A percentile compares a stretch with the other conserved stretches of the same genome.
Evolutionary conservation across 2,797 vertebrate genomes (phyloP).

Genomic region (Coregonus ussuriensis): DNA sequence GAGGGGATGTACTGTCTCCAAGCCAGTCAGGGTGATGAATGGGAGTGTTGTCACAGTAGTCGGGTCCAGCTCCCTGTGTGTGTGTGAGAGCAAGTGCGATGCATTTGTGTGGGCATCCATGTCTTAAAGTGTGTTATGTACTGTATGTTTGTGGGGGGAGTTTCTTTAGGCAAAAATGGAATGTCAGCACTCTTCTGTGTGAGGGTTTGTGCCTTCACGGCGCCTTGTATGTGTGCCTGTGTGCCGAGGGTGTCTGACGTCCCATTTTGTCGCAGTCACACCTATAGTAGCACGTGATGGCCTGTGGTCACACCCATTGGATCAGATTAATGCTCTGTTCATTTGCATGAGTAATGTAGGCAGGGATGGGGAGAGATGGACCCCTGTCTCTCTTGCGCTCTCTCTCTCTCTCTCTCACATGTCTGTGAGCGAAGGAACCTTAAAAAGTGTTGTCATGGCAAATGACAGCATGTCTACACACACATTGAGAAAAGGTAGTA

Average conservation of each 20-base stretch:
- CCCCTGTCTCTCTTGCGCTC: neutral
- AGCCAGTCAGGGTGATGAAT: slow-evolving; percentile 70
- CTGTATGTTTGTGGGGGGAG: neutral
- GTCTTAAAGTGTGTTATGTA: neutral
- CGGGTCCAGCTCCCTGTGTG: slow-evolving; percentile 60
- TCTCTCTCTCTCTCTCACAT: too few species aligned
- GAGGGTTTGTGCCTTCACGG: neutral
- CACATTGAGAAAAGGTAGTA: too few species aligned
- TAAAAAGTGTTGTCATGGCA: too few species aligned
- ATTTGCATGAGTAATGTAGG: slow-evolving; percentile 42
- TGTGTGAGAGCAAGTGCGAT: slow-evolving; percentile 16
- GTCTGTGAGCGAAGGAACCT: too few species aligned
- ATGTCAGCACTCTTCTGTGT: neutral
- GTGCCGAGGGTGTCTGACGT: slow-evolving; percentile 25
- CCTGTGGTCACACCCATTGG: slow-evolving; percentile 16
- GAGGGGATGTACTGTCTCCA: slow-evolving; percentile 70
- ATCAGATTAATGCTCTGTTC: slow-evolving; percentile 47
- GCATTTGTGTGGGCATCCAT: slow-evolving; percentile 15
- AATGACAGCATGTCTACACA: too few species aligned
- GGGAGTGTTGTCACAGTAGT: slow-evolving; percentile 72
- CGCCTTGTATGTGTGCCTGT: neutral
- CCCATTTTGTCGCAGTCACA: slow-evolving; percentile 5
- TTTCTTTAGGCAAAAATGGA: neutral
- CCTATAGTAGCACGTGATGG: neutral
- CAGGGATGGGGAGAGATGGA: neutral